Evolutionary conservation across 2,888 invertebrate species (phyloP), one percentile per base, ranked within the genome.

Genomic region (Apamea sordens): DNA sequence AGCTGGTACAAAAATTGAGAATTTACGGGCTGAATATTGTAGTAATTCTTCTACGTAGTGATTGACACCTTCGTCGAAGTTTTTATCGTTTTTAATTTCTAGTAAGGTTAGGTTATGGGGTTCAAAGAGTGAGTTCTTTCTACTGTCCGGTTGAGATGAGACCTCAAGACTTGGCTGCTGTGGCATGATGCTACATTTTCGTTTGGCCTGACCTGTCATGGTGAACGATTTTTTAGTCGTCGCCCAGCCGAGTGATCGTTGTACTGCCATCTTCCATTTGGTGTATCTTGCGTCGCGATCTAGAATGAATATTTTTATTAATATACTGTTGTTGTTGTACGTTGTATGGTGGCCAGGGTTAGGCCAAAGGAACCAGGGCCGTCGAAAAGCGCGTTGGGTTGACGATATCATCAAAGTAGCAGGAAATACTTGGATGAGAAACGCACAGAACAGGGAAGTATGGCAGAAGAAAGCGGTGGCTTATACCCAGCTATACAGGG

Each of bases 231-330:
- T 98, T 93, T 98, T 98, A 10, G 97, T 97, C 0, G 98, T 97
- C 36, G 98, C 98, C 99, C 99, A 99, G 83, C 99, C 98, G 89
- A 99, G 97, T 61, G 99, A 98, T 53, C 99, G 97, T 91, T 99
- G 98, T 3, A 99, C 99, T 0, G 99, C 99, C 98, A 98, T 98
- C 95, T 99, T 99, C 99, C 99, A 99, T 95, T 98, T 98, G 13
- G 98, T 98, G 94, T 99, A 99, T 83, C 99, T 97, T 8, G 97
- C 97, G 92, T 98, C 98, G 77, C 99, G 98, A 93, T 99, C 98
- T 98, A 94, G 4, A 85, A 85, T 3, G 1, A 73, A 73, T 5
- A 47, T 36, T 36, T 10, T 36, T 36, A 64, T 64, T 36, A 32
- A 32, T 63, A 32, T 32, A 32, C 8, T 32, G 28, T 61, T 41